These are phyloP conservation scores for Listronotus bonariensis DNA, from an alignment of 1,140 invertebrate species.

Conservation along the genomic window DNA sequence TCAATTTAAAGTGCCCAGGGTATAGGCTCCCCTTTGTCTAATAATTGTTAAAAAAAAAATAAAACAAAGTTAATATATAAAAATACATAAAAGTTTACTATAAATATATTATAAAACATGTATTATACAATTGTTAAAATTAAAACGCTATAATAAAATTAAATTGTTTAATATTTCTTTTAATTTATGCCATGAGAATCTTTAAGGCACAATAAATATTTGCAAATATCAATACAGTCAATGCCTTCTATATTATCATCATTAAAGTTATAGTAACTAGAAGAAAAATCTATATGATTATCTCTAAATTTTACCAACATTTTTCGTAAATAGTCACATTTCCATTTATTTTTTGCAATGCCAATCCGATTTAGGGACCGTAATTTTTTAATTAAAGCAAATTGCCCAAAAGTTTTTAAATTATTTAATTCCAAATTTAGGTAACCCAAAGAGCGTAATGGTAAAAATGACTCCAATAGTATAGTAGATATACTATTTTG, in stretches of 20 bases:
- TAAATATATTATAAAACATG: no score
- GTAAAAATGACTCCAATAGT: conserved; percentile 19
- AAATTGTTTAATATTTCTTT: not conserved
- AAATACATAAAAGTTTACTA: no score
- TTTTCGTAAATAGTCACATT: conserved; percentile 24
- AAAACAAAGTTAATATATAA: no score
- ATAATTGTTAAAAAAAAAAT: no score
- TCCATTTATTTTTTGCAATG: conserved; percentile 25
- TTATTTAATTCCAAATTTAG: conserved; percentile 29
- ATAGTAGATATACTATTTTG: conserved; percentile 18
- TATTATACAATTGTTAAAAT: no score
- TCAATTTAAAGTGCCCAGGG: no score
- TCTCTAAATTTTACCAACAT: conserved; percentile 17
- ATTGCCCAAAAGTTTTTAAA: conserved; percentile 12
- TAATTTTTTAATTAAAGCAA: not conserved
- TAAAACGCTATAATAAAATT: no score
- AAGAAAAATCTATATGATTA: conserved; percentile 3
- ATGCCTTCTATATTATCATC: conserved; percentile 30
- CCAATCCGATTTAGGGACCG: conserved; percentile 1
- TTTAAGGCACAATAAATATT: conserved; percentile 28
- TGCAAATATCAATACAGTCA: conserved; percentile 29
- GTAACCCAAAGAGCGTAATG: not conserved
- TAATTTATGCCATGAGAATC: conserved; percentile 33
- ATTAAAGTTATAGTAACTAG: conserved; percentile 6
- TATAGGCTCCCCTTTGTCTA: no score